A percentile compares a stretch with the other conserved stretches of the same genome.
Conservation (phyloP, 2,797 vertebrate species). For the Gouania willdenowi region DNA sequence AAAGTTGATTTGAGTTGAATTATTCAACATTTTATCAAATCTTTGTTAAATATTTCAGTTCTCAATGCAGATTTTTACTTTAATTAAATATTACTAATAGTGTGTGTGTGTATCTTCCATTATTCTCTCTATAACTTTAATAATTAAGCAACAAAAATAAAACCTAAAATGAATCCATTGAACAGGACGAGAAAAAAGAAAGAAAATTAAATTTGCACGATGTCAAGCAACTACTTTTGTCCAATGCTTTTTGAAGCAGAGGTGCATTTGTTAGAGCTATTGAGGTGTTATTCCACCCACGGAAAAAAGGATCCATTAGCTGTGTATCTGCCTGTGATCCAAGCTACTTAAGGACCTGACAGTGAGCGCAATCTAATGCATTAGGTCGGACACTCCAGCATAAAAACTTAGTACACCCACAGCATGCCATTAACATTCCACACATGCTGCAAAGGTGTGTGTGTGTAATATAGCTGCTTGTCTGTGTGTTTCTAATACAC, state of each 20-base stretch:
- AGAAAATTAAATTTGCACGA: too few species aligned
- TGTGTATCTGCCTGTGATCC: conserved; percentile 68
- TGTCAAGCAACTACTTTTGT: too few species aligned
- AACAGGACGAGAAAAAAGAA: too few species aligned
- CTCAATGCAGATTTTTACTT: too few species aligned
- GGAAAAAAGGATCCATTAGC: conserved; percentile 69
- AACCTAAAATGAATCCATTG: too few species aligned
- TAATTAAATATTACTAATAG: too few species aligned
- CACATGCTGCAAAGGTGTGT: conserved; percentile 34
- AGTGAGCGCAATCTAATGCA: conserved; percentile 71
- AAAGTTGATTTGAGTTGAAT: too few species aligned
- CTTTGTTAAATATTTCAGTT: too few species aligned
- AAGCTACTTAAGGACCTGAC: conserved; percentile 72
- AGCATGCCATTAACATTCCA: conserved; percentile 67
- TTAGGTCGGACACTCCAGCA: conserved; percentile 69
- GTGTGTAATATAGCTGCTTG: neutral
- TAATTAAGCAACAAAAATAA: too few species aligned
- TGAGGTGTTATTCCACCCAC: conserved; percentile 64
- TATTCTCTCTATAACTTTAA: too few species aligned
- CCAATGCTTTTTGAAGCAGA: neutral
- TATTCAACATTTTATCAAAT: too few species aligned
- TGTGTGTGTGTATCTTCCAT: too few species aligned
- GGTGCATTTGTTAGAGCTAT: conserved; percentile 45
- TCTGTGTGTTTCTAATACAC: conserved; percentile 11
- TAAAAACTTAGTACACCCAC: conserved; percentile 68